Percentiles rank a stretch among this genome's conserved stretches.
Evolutionary conservation across 2,113 vertebrate genomes (phyloP).

Genomic region (Crotalus horridus): DNA sequence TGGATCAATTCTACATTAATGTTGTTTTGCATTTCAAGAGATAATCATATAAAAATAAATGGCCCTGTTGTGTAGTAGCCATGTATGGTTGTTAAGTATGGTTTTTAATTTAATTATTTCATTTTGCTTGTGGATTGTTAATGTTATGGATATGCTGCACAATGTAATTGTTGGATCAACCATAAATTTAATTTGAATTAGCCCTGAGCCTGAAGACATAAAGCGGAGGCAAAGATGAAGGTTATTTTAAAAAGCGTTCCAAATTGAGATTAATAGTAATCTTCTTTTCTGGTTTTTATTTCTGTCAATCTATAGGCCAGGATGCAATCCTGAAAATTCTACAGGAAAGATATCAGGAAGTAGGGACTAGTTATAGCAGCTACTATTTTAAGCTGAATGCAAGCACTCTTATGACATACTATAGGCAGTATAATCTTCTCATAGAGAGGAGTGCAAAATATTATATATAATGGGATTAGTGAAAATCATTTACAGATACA

Average conservation of each 20-base stretch:
- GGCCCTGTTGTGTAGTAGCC: background rate
- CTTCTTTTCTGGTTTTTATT: background rate
- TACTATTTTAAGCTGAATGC: background rate
- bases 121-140: background rate
- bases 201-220: background rate
- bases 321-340: background rate
- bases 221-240: background rate
- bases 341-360: background rate
- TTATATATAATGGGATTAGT: background rate
- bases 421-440: background rate
- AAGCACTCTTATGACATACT: background rate
- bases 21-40: background rate
- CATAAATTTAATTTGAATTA: background rate
- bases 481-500: background rate
- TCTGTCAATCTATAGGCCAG: background rate
- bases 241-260: background rate
- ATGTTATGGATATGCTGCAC: background rate
- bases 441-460: background rate
- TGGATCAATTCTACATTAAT: background rate
- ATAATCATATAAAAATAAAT: background rate
- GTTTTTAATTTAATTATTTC: background rate
- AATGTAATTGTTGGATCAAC: background rate
- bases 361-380: background rate
- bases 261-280: background rate
- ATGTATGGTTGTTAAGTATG: background rate